Evolutionary conservation across 2,888 invertebrate genomes (phyloP).

Genomic region (Melanargia galathea): DNA sequence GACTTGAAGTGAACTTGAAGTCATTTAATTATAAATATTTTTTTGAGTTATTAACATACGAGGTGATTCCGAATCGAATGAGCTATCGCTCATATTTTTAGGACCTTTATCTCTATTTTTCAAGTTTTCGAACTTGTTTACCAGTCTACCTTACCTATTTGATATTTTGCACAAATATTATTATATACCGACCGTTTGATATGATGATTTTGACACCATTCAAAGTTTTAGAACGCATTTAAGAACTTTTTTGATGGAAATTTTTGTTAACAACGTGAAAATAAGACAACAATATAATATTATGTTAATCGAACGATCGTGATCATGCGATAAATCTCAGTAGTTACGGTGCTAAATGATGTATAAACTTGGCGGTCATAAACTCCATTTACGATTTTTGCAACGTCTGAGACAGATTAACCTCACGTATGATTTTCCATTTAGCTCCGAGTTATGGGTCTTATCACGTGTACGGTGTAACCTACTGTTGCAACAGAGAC

Average conservation of each 20-base stretch:
- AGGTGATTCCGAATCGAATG: too few relatives aligned
- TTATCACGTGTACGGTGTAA: neutral
- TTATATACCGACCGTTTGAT: too few relatives aligned
- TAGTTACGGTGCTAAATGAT: conserved; percentile 24
- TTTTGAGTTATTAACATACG: too few relatives aligned
- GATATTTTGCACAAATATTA: neutral
- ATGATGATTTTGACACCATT: neutral
- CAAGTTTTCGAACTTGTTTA: too few relatives aligned
- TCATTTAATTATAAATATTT: too few relatives aligned
- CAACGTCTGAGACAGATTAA: conserved; percentile 38
- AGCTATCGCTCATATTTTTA: too few relatives aligned
- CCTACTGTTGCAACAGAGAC: neutral
- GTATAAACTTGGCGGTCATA: conserved; percentile 36
- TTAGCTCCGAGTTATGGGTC: neutral
- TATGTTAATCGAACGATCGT: conserved; percentile 26
- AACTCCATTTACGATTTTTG: conserved; percentile 35
- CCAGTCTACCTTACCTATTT: too few relatives aligned
- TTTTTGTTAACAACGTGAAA: conserved; percentile 2
- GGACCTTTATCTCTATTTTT: too few relatives aligned
- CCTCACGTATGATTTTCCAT: conserved; percentile 22
- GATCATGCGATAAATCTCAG: conserved; percentile 31
- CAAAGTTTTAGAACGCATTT: neutral
- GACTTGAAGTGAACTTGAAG: too few relatives aligned
- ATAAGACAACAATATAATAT: neutral
- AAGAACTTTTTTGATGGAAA: conserved; percentile 3